phyloP scores from a whole-genome alignment of 1,140 invertebrate genomes.

The Drosophila fuyamai region DNA sequence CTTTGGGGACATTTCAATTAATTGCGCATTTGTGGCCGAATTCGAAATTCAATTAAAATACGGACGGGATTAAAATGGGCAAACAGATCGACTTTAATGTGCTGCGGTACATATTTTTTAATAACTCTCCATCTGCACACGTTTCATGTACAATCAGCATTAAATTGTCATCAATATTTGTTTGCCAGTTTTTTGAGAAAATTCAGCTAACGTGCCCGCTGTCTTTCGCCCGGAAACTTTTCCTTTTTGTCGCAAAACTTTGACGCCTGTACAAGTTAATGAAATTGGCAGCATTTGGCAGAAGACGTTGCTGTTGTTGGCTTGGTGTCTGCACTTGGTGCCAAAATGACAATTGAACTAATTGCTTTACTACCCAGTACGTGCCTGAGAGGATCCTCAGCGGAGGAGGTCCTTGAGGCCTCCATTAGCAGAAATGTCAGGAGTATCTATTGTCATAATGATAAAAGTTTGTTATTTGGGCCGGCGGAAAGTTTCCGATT shows the following conservation, averaged over 20 bases:
- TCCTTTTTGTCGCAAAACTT: conserved; percentile 43
- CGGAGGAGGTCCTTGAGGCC: conserved; percentile 19
- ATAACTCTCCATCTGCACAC: conserved; percentile 23
- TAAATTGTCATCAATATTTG: conserved; percentile 63
- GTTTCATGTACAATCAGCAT: conserved; percentile 53
- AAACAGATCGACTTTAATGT: conserved; percentile 42
- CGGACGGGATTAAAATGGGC: conserved; percentile 50
- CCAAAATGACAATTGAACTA: conserved; percentile 78
- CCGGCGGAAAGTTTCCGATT: conserved; percentile 52
- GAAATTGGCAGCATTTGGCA: conserved; percentile 59
- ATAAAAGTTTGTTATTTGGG: conserved; percentile 53
- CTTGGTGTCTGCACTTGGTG: conserved; percentile 35
- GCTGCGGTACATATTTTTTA: conserved; percentile 21
- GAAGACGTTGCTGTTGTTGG: not conserved
- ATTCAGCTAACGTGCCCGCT: conserved; percentile 5
- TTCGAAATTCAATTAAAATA: conserved; percentile 72
- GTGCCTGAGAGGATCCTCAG: conserved; percentile 34
- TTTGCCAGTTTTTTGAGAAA: conserved; percentile 16
- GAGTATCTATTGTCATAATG: conserved; percentile 55
- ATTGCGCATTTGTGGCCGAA: conserved; percentile 67
- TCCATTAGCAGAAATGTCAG: conserved; percentile 38
- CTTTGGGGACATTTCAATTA: conserved; percentile 63
- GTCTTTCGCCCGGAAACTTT: conserved; percentile 45
- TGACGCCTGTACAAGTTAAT: conserved; percentile 66
- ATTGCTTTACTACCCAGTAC: conserved; percentile 68